Conservation (phyloP, 2,888 invertebrate genomes). For the Lucinisca nassula region DNA sequence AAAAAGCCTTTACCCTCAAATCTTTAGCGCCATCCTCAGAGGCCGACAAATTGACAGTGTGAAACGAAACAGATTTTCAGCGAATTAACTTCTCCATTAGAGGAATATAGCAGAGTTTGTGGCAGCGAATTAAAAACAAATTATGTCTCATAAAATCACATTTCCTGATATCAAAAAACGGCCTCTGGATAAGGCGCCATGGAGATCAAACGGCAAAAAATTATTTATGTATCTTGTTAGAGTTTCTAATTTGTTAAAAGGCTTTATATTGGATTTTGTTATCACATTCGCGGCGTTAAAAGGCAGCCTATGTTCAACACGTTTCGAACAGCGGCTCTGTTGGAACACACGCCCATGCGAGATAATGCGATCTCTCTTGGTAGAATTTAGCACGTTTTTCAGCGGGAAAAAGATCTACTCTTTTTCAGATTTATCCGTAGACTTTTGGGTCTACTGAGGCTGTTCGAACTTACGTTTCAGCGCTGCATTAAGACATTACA, state of each 20-base stretch:
- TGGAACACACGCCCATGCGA: too few species aligned
- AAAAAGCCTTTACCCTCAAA: not conserved
- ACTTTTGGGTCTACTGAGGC: too few species aligned
- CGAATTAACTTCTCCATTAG: conserved; percentile 11
- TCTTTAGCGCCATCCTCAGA: not conserved
- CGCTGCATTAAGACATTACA: too few species aligned
- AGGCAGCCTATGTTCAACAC: not conserved
- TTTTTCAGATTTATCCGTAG: too few species aligned
- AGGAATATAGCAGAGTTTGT: not conserved
- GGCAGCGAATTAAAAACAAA: not conserved
- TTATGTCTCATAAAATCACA: conserved; percentile 9
- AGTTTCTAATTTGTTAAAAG: conserved; percentile 41
- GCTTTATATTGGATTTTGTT: conserved; percentile 29
- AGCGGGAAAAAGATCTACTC: too few species aligned
- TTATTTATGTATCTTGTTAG: conserved; percentile 20
- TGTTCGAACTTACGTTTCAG: too few species aligned
- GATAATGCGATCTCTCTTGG: too few species aligned
- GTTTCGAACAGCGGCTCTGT: too few species aligned
- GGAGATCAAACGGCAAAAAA: conserved; percentile 5
- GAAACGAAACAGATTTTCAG: conserved; percentile 1
- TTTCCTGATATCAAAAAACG: conserved; percentile 20
- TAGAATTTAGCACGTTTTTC: too few species aligned
- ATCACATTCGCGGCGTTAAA: not conserved
- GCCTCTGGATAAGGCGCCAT: not conserved
- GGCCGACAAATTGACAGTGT: conserved; percentile 4